Evolutionary conservation across 2,113 vertebrate species (phyloP), one percentile per base, ranked within the genome.

Genomic region (Verasper variegatus): DNA sequence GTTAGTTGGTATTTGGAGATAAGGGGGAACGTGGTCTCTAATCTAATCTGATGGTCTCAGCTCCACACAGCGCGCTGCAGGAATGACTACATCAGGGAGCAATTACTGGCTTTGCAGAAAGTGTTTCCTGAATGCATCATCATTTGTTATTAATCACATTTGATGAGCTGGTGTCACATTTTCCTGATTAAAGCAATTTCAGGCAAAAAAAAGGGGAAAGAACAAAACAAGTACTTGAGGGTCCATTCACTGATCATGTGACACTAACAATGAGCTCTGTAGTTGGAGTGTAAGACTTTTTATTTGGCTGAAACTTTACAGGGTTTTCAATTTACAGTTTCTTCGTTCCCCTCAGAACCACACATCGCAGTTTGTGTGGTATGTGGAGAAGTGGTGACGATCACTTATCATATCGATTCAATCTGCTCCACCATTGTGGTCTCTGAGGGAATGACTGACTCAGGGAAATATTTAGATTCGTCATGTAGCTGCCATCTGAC

Each of bases 41-140:
- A 93, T 94, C 93, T 94, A 77, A 91, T 92, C 92, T 84, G 89
- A 92, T 88, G 26, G 60, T 88, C 87, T 72, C 31, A 2, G 72
- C 74, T 66, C 74, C 0, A 37, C 80, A 60, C 78, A 17, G 63
- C 73, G 87, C 69, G 87, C 83, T 83, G 66, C 45, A 73, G 88
- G 69, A 78, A 66, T 60, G 49, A 86, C 85, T 60, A 12, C 88
- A 89, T 72, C 74, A 37, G 81, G 77, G 78, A 90, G 66, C 70
- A 18, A 91, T 91, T 90, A 91, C 77, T 76, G 66, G 71, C 69
- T 72, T 59, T 73, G 51, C 24, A 64, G 20, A 83, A 83, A 85
- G 56, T 18, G 76, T 77, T 89, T 86, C 84, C 82, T 82, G 52
- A 74, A 70, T 54, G 61, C 74, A 63, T 58, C 27, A 20, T 57